Conservation (phyloP, 2,113 vertebrate species). For the Hippolais icterina region DNA sequence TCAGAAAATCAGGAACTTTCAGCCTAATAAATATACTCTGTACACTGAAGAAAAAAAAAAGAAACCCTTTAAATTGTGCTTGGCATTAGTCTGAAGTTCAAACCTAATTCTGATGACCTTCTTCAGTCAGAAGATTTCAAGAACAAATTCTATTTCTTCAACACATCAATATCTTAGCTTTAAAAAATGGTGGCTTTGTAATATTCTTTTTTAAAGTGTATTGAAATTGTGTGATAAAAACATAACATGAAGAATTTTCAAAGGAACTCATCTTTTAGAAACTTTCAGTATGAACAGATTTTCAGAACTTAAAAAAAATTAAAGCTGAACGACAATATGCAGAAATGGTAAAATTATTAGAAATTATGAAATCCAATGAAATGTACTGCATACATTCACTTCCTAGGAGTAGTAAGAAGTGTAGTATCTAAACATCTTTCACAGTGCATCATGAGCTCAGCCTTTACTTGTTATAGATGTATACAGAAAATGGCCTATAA, state of each 20-base stretch:
- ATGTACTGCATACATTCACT: not conserved
- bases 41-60: not conserved
- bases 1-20: not conserved
- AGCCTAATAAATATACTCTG: not conserved
- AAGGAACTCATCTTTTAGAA: not conserved
- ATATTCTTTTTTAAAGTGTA: not conserved
- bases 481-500: not conserved
- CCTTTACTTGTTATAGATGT: not conserved
- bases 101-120: not conserved
- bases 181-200: not conserved
- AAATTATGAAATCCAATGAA: not conserved
- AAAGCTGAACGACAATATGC: too few relatives aligned
- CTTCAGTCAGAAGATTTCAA: not conserved
- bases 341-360: not conserved
- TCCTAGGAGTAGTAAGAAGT: not conserved
- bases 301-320: not conserved
- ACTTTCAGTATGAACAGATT: not conserved
- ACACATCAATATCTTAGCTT: not conserved
- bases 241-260: not conserved
- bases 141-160: not conserved
- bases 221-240: not conserved
- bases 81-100: not conserved
- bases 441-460: not conserved
- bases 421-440: not conserved
- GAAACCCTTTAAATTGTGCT: not conserved